Base-by-base conservation (phyloP, 2,888 invertebrate genomes). In the Hyalella azteca region DNA sequence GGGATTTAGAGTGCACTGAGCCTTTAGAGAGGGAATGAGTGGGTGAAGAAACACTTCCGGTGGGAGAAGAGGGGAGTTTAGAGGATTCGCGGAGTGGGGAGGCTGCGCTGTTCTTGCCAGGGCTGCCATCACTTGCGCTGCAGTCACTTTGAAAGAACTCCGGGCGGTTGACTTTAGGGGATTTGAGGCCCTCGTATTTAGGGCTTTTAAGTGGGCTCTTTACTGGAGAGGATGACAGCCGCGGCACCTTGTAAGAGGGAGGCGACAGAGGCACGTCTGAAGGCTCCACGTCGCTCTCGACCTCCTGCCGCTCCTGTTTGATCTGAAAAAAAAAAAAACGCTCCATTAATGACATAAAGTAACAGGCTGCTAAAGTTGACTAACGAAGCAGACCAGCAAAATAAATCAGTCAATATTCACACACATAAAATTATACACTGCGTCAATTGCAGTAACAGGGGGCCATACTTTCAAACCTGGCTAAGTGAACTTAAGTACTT, bases 41-140 rank as follows among this genome's bases (percentile, higher is more conserved):
- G 7, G 49, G n/a, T 1, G 77, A 48, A 41, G 75, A 41, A 36
- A 48, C 19, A n/a, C 75, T 41, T 26, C 75, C 48, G 13, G 75
- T 75, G 4, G 75, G 75, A 45, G 75, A 75, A 22, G 36, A 19
- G 41, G 75, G 75, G 22, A 40, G 11, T 50, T 54, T 79, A 3
- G 79, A 59, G 78, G 78, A 32, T 32, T 66, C 66, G 13, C 66
- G 22, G 36, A 66, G 36, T 9, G 66, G 66, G 26, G 66, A 66
- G 19, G 76, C 41, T 60, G 48, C 36, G 41, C 76, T 50, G 79
- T 80, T 29, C 82, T 39, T 49, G 80, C 66, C 22, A n/a, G 82
- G 82, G 29, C 60, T 60, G 19, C 9, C 48, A 11, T 48, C 73
- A 26, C 78, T 78, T 15, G 48, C 73, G 9, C 39, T 48, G 39